Base-by-base conservation (phyloP, 2,888 invertebrate species). In the Cephalotes varians region DNA sequence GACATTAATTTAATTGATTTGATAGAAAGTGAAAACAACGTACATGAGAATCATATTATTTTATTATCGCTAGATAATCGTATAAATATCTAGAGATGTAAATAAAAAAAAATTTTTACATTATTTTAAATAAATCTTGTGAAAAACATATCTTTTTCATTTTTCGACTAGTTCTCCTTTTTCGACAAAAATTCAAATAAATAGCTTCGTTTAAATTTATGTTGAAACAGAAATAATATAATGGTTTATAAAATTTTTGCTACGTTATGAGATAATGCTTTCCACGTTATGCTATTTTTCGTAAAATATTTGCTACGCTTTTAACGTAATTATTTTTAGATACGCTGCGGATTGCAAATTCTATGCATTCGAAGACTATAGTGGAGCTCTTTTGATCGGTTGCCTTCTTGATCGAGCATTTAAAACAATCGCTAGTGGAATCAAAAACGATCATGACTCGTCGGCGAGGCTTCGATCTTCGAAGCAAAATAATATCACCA, bases 401-500 rank as follows among this genome's bases (percentile, higher is more conserved):
- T 40, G 40, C 28, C 34, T 28, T 65, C 28, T 54, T 40, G 58
- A 47, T 49, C 54, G 54, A 44, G 44, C 31, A 31, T 69, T 77
- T 77, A 54, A 54, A 31, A n/a, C 76, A 65, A 79, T 82, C 77
- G 69, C 49, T 37, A 58, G 21, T 25, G 60, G 54, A 77, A 79
- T 71, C 34, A 79, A 49, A 74, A 47, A 54, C 44, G 51, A 69
- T 47, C 71, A 31, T 77, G 83, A 77, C 77, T 77, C 31, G 44
- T 77, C 64, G 82, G 62, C 62, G 77, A 28, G 47, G 44, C 49
- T 67, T 40, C 31, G 56, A 64, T 64, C 62, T 54, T 34, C 21
- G 73, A 58, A 64, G 44, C 65, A 69, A 82, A 77, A 83, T 44
- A 80, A 83, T 77, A 69, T 77, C 64, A 65, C 82, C 31, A 85